Percentiles rank a stretch among this genome's conserved stretches.
Conservation (phyloP, 2,113 vertebrate genomes). For the Macquaria ambigua region DNA sequence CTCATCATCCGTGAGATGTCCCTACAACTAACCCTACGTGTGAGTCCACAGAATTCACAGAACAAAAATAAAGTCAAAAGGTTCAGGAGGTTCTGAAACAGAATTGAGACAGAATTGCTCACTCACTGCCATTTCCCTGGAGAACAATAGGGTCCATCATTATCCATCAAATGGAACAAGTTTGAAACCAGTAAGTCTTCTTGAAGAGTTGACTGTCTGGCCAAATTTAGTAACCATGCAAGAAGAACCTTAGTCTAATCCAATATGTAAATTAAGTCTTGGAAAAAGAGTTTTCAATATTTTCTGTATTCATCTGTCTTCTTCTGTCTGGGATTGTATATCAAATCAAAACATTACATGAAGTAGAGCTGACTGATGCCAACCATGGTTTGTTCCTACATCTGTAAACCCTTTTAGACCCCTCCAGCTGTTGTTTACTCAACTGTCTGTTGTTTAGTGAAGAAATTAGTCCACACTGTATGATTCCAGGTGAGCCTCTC, state of each 20-base stretch:
- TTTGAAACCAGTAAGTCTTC: not conserved
- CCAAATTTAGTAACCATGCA: not conserved
- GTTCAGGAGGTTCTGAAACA: not conserved
- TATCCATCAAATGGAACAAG: not conserved
- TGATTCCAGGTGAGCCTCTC: conserved; percentile 13
- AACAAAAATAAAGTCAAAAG: not conserved
- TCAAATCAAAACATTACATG: not conserved
- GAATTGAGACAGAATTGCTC: not conserved
- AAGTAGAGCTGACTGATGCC: not conserved
- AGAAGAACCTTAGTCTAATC: not conserved
- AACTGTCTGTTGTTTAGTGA: conserved; percentile 22
- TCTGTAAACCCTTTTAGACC: conserved; percentile 11
- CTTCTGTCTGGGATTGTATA: not conserved
- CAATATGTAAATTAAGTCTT: not conserved
- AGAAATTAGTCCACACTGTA: not conserved
- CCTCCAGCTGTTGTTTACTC: conserved; percentile 11
- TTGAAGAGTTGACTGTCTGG: not conserved
- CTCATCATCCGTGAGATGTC: not conserved
- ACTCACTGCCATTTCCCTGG: not conserved
- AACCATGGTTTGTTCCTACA: not conserved
- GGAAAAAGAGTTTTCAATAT: not conserved
- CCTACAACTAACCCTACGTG: not conserved
- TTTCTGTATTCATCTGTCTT: not conserved
- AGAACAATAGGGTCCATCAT: not conserved
- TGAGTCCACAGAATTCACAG: not conserved